These are phyloP conservation scores for Callipepla squamata DNA, from an alignment of 2,113 vertebrate genomes.

Conservation along the genomic window DNA sequence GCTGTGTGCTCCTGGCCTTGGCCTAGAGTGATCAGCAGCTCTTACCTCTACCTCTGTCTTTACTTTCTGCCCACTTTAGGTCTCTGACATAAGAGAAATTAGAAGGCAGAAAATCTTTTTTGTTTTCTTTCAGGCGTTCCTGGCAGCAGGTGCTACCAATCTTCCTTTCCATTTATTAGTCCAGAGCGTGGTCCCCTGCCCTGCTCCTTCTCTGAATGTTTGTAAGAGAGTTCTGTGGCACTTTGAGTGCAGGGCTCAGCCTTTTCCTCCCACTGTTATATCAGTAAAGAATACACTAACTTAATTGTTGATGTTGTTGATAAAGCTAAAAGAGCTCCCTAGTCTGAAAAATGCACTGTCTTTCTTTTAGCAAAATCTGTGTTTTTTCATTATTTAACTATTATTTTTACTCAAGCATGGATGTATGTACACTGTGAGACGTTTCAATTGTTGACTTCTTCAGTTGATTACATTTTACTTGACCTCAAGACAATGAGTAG, in stretches of 20 bases:
- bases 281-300: neutral
- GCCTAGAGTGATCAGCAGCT: neutral
- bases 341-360: neutral
- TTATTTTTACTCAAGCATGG: neutral
- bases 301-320: accelerated
- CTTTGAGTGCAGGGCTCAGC: neutral
- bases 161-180: neutral
- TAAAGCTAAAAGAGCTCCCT: neutral
- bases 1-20: accelerated
- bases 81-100: neutral
- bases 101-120: neutral
- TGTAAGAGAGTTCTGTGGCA: accelerated
- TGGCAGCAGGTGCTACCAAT: neutral
- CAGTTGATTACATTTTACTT: neutral
- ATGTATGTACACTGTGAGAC: neutral
- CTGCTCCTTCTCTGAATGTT: neutral
- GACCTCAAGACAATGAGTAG: neutral
- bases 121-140: neutral
- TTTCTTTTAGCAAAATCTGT: neutral
- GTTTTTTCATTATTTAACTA: neutral
- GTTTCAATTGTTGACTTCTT: neutral
- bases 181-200: accelerated
- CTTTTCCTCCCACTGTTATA: neutral
- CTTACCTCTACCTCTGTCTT: neutral
- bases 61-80: neutral